A percentile compares a stretch with the other conserved stretches of the same genome.
Conservation (phyloP, 2,797 vertebrate genomes). For the Gobionotothen gibberifrons region DNA sequence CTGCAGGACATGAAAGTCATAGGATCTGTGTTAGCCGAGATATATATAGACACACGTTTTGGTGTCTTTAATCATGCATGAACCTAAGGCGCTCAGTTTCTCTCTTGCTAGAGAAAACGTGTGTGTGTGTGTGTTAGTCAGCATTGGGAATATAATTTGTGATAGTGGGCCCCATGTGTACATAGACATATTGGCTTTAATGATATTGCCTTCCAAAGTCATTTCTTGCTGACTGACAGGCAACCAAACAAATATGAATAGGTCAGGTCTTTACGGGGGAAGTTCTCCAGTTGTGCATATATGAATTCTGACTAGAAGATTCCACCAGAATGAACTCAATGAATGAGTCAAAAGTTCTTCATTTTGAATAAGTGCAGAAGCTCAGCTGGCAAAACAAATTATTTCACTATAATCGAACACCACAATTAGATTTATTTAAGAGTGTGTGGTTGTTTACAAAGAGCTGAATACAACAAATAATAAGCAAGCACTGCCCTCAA, state of each 20-base stretch:
- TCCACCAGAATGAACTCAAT: background rate
- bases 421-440: background rate
- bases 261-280: background rate
- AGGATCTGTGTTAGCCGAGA: conserved; percentile 12
- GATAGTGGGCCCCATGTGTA: background rate
- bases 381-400: background rate
- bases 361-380: background rate
- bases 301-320: background rate
- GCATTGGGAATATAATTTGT: conserved; percentile 3
- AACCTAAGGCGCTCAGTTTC: background rate
- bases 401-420: background rate
- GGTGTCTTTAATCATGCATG: conserved; percentile 5
- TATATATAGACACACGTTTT: background rate
- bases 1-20: conserved; percentile 34
- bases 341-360: background rate
- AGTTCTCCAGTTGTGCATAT: background rate
- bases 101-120: background rate
- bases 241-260: conserved; percentile 50
- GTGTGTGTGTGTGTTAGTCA: background rate
- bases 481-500: conserved; percentile 50
- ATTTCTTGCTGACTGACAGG: conserved; percentile 36
- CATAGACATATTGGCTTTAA: conserved; percentile 37
- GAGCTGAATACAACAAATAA: conserved; percentile 2
- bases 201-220: conserved; percentile 32
- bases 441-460: background rate